These are phyloP conservation scores for Melanotaenia pygmaea DNA, from an alignment of 2,797 vertebrate genomes.

Conservation along the genomic window DNA sequence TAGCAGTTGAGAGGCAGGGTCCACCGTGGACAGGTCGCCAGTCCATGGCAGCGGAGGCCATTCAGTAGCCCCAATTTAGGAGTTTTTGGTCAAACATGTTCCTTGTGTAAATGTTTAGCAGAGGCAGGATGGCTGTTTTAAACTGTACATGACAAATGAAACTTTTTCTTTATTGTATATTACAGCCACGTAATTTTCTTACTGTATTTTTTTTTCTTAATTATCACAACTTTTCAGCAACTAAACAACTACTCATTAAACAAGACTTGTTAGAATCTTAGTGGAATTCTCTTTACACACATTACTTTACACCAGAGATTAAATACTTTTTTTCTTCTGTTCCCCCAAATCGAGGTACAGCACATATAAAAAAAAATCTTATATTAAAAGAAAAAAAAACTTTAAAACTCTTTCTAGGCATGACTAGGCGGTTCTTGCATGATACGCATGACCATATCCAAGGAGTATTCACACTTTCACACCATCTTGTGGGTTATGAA, in stretches of 20 bases:
- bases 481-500: conserved; percentile 64
- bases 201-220: no score
- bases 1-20: no score
- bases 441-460: conserved; percentile 31
- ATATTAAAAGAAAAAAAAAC: neutral
- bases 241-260: neutral
- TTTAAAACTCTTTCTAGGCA: conserved; percentile 2
- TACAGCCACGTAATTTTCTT: no score
- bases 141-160: no score
- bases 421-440: conserved; percentile 15
- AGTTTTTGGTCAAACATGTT: no score
- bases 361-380: conserved; percentile 6
- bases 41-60: neutral
- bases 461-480: conserved; percentile 59
- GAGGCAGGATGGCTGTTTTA: no score
- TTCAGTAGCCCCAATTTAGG: neutral
- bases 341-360: conserved; percentile 21
- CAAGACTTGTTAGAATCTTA: neutral
- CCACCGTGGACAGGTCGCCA: no score
- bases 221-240: neutral
- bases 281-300: conserved; percentile 24
- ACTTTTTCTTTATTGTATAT: no score
- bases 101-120: neutral
- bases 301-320: conserved; percentile 45
- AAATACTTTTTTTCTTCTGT: conserved; percentile 18